Evolutionary conservation across 2,113 vertebrate genomes (phyloP).

Genomic region (Myotis lucifugus): DNA sequence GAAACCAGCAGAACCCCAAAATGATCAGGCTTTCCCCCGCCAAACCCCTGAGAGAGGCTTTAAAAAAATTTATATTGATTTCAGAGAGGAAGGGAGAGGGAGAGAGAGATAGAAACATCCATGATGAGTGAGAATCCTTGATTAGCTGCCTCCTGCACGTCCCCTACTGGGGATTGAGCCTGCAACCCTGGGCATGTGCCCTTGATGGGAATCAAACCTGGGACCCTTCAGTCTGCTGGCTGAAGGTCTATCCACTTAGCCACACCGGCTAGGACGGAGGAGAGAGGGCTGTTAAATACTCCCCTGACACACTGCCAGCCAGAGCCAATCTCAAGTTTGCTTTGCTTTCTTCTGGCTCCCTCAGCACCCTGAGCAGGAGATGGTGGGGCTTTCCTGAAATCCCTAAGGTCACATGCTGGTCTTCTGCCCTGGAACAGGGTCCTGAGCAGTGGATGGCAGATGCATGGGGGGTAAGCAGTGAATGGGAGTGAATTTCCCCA

Average conservation of each 20-base stretch:
- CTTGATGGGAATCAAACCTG: too few relatives aligned
- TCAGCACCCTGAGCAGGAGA: background rate
- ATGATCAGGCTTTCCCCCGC: background rate
- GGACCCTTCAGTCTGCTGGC: too few relatives aligned
- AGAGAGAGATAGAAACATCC: too few relatives aligned
- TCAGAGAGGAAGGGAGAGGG: too few relatives aligned
- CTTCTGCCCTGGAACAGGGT: background rate
- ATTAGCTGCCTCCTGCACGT: too few relatives aligned
- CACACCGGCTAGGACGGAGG: too few relatives aligned
- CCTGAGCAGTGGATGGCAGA: background rate
- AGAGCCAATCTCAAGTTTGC: background rate
- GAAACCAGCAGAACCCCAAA: background rate
- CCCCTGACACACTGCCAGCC: background rate
- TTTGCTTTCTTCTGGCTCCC: background rate
- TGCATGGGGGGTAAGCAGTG: background rate
- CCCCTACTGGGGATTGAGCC: too few relatives aligned
- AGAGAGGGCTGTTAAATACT: background rate
- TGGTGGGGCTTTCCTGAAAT: background rate
- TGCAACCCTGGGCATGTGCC: too few relatives aligned
- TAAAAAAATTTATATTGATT: too few relatives aligned
- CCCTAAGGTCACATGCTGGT: accelerated
- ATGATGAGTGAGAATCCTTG: too few relatives aligned
- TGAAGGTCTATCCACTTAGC: too few relatives aligned
- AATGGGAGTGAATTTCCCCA: background rate
- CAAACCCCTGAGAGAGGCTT: background rate